These are phyloP conservation scores for Triplophysa siluroides DNA, from an alignment of 2,113 vertebrate species.

Conservation along the genomic window DNA sequence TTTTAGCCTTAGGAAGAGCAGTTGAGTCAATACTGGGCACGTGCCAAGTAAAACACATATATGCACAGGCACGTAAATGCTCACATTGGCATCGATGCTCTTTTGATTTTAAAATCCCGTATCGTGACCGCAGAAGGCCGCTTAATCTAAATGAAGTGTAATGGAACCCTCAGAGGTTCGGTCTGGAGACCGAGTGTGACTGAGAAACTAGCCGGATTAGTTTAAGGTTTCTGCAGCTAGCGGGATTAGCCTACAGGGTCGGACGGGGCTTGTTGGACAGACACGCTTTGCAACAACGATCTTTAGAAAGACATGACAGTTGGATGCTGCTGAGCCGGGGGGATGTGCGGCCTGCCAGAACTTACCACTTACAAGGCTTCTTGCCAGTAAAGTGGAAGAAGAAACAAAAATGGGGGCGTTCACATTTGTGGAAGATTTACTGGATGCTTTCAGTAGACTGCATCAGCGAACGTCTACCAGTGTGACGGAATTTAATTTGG, in stretches of 20 bases:
- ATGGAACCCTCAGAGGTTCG: conserved; percentile 56
- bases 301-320: conserved; percentile 52
- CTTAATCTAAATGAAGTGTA: conserved; percentile 57
- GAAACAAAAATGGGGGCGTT: conserved; percentile 1
- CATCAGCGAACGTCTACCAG: conserved; percentile 54
- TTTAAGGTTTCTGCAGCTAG: conserved; percentile 69
- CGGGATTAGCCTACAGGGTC: conserved; percentile 68
- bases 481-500: conserved; percentile 45
- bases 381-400: conserved; percentile 41
- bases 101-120: conserved; percentile 45
- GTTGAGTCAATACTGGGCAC: conserved; percentile 44
- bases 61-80: conserved; percentile 13
- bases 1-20: conserved; percentile 35
- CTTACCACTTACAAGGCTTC: conserved; percentile 24
- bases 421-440: conserved; percentile 41
- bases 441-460: conserved; percentile 49
- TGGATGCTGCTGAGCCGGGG: conserved; percentile 56
- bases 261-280: conserved; percentile 54
- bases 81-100: conserved; percentile 12
- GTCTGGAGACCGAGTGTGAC: conserved; percentile 56
- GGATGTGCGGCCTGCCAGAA: conserved; percentile 50
- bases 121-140: conserved; percentile 48
- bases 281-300: conserved; percentile 59
- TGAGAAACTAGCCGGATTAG: conserved; percentile 68
- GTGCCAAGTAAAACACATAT: conserved; percentile 41